phyloP scores from a whole-genome alignment of 2,888 invertebrate species.

The Argynnis bischoffii region DNA sequence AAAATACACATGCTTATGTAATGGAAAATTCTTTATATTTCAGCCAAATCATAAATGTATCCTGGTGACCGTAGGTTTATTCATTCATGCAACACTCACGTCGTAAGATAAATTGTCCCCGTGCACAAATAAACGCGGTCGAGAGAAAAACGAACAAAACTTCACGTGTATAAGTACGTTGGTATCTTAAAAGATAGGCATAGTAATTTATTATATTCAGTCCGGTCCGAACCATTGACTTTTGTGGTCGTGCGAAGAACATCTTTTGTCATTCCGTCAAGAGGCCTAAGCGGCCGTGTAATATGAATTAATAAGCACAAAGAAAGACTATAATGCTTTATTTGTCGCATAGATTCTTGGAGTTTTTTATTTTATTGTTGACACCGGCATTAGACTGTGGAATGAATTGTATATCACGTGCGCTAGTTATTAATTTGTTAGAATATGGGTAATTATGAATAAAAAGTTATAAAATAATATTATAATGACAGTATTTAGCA shows the following conservation, averaged over 20 bases:
- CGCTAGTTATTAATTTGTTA: constrained; percentile 52
- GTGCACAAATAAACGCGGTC: constrained; percentile 73
- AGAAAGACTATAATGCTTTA: constrained; percentile 76
- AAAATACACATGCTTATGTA: background rate
- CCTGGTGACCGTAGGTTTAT: constrained; percentile 57
- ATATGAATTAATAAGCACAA: constrained; percentile 82
- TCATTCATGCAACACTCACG: constrained; percentile 74
- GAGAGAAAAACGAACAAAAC: constrained; percentile 66
- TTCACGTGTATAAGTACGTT: constrained; percentile 55
- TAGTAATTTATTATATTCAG: constrained; percentile 79
- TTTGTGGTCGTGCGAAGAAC: constrained; percentile 69
- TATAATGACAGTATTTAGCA: no score
- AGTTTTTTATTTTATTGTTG: constrained; percentile 56
- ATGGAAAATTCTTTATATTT: constrained; percentile 12
- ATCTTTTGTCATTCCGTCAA: constrained; percentile 75
- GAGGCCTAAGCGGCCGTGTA: constrained; percentile 78
- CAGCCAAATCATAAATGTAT: constrained; percentile 28
- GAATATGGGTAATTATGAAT: constrained; percentile 42
- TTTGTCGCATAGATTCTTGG: constrained; percentile 69
- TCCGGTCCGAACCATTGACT: constrained; percentile 75
- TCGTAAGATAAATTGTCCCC: constrained; percentile 76
- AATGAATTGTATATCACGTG: constrained; percentile 75
- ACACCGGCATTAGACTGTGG: constrained; percentile 53
- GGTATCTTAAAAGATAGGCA: constrained; percentile 65
- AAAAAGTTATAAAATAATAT: constrained; percentile 11